These are phyloP conservation scores for Agrenia bidenticulata DNA, from an alignment of 2,888 invertebrate species.

Conservation along the genomic window DNA sequence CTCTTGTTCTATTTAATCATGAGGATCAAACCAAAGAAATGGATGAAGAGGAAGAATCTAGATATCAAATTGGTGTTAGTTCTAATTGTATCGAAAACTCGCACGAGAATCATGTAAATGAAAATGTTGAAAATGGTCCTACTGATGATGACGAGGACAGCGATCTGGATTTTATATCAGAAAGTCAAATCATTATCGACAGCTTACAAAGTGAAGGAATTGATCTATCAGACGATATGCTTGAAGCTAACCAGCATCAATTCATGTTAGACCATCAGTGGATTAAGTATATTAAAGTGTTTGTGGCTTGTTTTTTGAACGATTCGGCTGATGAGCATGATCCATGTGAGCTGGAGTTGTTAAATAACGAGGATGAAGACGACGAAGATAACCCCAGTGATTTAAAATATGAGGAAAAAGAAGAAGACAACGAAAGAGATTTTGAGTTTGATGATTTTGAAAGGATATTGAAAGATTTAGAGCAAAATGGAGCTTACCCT, in stretches of 20 bases:
- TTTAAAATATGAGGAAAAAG: background rate
- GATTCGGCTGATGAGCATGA: background rate
- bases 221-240: background rate
- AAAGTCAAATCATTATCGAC: too few relatives aligned
- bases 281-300: slow-evolving; percentile 2
- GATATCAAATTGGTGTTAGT: too few relatives aligned
- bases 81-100: too few relatives aligned
- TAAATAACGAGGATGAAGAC: slow-evolving; percentile 1
- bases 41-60: too few relatives aligned
- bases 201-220: background rate
- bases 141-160: too few relatives aligned
- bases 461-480: slow-evolving; percentile 24
- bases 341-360: background rate
- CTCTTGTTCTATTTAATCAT: too few relatives aligned
- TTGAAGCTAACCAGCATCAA: background rate
- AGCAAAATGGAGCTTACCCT: slow-evolving; percentile 14
- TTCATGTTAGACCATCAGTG: background rate
- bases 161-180: too few relatives aligned
- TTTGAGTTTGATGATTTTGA: slow-evolving; percentile 6
- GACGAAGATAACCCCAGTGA: background rate
- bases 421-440: background rate
- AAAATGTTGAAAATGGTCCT: background rate
- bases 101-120: background rate
- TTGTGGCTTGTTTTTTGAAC: slow-evolving; percentile 5
- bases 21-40: too few relatives aligned